Evolutionary conservation across 37 sponge, comb jelly and placozoan genomes (phyloP), one percentile per base, ranked within the genome.

Genomic region (Hormiphora californensis): DNA sequence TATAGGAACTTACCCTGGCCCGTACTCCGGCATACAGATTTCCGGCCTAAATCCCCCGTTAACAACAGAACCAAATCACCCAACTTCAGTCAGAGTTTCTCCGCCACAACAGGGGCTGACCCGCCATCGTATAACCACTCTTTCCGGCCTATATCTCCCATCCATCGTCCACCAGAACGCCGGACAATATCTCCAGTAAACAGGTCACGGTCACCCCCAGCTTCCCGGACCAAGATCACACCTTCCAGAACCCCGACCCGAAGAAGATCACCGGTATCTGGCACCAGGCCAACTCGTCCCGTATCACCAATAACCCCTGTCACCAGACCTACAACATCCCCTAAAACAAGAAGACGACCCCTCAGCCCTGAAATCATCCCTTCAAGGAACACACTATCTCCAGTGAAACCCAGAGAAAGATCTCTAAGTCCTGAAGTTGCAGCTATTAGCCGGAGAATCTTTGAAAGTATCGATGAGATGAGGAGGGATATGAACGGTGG

Each of bases 401-500:
- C n/a, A n/a, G n/a, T n/a, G n/a, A n/a, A n/a, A n/a, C n/a, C n/a
- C n/a, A n/a, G n/a, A n/a, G n/a, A n/a, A n/a, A n/a, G n/a, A n/a
- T n/a, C n/a, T 4, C 35, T 73, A 25, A 73, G 46, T 40, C 81
- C 81, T n/a, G 81, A 73, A 9, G 81, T 73, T 22, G 21, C 81
- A 9, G 43, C 44, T 4, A 73, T 73, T 19, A 73, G 81, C 38
- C 32, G 43, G 81, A 39, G 81, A 41, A 73, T 73, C 7, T 73
- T 73, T 46, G 39, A 73, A 7, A 73, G 35, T 40, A 73, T 73
- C 23, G 81, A 73, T n/a, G 81, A 73, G 43, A 73, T 73, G 25
- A 73, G 81, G 25, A 73, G 43, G 81, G 81, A 73, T 43, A 73
- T 73, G 0, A n/a, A n/a, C n/a, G n/a, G n/a, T n/a, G n/a, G n/a